Evolutionary conservation across 2,113 vertebrate species (phyloP), one percentile per base, ranked within the genome.

Genomic region (Regulus satrapa): DNA sequence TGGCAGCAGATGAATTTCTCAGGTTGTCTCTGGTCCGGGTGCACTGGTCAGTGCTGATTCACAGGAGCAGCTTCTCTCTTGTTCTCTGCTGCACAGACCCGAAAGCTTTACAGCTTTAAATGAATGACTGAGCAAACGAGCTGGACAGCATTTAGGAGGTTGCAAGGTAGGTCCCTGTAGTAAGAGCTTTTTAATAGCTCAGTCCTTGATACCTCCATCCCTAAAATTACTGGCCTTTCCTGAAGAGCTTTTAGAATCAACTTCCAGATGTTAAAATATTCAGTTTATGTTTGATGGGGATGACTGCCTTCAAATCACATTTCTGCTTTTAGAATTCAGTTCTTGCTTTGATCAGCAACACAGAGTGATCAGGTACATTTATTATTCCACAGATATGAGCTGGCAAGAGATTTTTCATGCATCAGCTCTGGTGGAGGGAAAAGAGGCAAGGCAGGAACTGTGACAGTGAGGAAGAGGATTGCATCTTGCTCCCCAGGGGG

Each of bases 301-400:
- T 86, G 58, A 34, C 7, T 81, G 56, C 51, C 55, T 80, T 89
- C 5, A 8, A 81, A 79, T 92, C 48, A 10, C 67, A 71, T 82
- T 94, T 78, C 86, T 91, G 61, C 72, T 81, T 95, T 91, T 59
- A 71, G 55, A 88, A 54, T 59, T 79, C 58, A 77, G 32, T 51
- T 95, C 61, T 88, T 93, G 78, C 77, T 95, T 96, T 95, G 59
- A 89, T 92, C 82, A 93, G 92, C 64, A 80, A 3, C 75, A 78
- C 51, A 67, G 23, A 94, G 75, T 18, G 32, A 85, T 92, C 31
- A 20, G 71, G 59, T 72, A 43, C 46, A 36, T 64, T 77, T 92
- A 85, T 92, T 89, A 73, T 91, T 78, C 68, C 52, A 26, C 0
- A 0, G 64, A 59, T 58, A 43, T 8, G 45, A 85, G 56, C 55